Percentiles rank a stretch among this genome's conserved stretches.
phyloP scores from a whole-genome alignment of 2,888 invertebrate genomes.

The Troilus luridus region DNA sequence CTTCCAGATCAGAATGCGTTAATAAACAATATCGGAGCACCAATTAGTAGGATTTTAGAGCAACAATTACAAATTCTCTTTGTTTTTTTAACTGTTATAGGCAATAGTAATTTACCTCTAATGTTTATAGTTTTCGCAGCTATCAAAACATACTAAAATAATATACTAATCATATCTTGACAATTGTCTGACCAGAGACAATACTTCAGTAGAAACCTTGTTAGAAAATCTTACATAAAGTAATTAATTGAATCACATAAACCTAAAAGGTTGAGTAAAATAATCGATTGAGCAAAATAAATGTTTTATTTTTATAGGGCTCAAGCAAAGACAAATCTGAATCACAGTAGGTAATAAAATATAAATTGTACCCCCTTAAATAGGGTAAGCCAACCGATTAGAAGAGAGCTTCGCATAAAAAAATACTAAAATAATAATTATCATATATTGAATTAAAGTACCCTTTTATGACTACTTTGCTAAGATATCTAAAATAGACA shows the following conservation, averaged over 20 bases:
- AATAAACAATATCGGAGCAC: neutral
- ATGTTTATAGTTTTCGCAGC: neutral
- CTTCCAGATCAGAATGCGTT: neutral
- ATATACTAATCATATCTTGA: conserved; percentile 19
- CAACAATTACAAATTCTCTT: neutral
- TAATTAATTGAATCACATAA: conserved; percentile 1
- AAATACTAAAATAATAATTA: neutral
- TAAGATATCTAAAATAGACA: neutral
- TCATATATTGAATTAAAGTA: neutral
- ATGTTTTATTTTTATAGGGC: neutral
- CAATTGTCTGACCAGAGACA: conserved; percentile 30
- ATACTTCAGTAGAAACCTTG: neutral
- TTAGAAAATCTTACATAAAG: conserved; percentile 22
- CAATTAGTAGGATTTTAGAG: neutral
- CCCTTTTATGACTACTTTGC: neutral
- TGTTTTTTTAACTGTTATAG: neutral
- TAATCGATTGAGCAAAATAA: conserved; percentile 27
- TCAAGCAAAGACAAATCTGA: neutral
- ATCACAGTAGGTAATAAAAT: neutral
- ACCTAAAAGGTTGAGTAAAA: conserved; percentile 29
- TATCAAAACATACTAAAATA: conserved; percentile 36
- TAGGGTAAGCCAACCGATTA: neutral
- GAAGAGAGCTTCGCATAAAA: neutral
- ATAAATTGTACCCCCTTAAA: neutral
- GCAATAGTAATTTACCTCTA: neutral